These are phyloP conservation scores for Margarornis squamiger DNA, from an alignment of 2,797 vertebrate genomes.

Conservation along the genomic window DNA sequence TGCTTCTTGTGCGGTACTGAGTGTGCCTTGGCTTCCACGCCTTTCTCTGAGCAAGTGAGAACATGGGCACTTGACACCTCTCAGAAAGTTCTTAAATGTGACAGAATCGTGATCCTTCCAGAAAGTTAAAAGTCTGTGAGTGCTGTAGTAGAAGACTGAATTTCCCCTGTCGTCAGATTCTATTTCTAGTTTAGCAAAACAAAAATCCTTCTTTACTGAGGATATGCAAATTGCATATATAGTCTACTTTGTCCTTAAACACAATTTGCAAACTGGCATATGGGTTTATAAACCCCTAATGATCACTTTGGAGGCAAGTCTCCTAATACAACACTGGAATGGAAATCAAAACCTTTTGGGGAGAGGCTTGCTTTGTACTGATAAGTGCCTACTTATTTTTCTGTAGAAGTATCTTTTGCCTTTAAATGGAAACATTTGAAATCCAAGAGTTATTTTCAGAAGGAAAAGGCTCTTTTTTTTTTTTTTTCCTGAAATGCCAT, in stretches of 20 bases:
- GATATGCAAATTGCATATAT: background rate
- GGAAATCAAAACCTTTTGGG: background rate
- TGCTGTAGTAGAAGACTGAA: background rate
- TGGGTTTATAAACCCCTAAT: background rate
- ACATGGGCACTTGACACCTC: background rate
- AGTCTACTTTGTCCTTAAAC: background rate
- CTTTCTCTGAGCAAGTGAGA: background rate
- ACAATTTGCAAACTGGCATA: background rate
- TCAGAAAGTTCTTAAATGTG: background rate
- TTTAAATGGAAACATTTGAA: background rate
- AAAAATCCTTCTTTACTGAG: background rate
- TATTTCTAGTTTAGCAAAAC: background rate
- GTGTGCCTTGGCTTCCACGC: background rate
- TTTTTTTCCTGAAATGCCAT: background rate
- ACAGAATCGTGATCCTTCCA: background rate
- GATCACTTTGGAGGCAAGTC: background rate
- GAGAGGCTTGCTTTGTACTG: background rate
- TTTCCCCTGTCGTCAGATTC: background rate
- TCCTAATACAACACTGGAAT: background rate
- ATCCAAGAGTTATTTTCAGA: slow-evolving; percentile 7
- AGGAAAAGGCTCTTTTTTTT: background rate
- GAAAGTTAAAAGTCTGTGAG: background rate
- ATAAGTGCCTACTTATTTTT: background rate
- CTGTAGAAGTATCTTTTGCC: background rate
- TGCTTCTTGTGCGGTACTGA: background rate